Evolutionary conservation across 2,888 invertebrate genomes (phyloP).

Genomic region (Pseudococcus viburni): DNA sequence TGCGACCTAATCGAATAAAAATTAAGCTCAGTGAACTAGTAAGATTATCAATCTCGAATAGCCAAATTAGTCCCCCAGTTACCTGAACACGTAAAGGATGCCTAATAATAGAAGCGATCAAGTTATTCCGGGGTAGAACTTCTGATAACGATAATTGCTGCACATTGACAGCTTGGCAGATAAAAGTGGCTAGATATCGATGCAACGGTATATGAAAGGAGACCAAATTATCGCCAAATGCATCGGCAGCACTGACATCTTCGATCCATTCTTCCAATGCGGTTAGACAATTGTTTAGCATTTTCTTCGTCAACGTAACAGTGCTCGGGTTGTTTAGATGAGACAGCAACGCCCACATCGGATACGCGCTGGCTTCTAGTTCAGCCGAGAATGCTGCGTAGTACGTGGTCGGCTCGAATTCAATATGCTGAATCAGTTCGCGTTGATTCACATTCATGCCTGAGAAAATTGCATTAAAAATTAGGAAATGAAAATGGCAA

Average conservation of each 20-base stretch:
- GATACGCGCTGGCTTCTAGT: constrained; percentile 95
- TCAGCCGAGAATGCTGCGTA: constrained; percentile 98
- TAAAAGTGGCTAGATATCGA: constrained; percentile 90
- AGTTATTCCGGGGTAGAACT: constrained; percentile 82
- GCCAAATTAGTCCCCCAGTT: constrained; percentile 49
- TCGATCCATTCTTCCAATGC: constrained; percentile 91
- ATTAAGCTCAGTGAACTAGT: constrained; percentile 76
- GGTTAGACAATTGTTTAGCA: constrained; percentile 82
- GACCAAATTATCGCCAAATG: constrained; percentile 77
- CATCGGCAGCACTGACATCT: constrained; percentile 75
- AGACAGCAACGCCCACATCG: constrained; percentile 96
- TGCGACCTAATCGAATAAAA: constrained; percentile 76
- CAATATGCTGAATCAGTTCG: constrained; percentile 91
- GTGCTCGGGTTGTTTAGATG: constrained; percentile 84
- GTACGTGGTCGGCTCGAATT: constrained; percentile 97
- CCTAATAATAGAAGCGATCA: constrained; percentile 79
- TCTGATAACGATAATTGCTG: constrained; percentile 84
- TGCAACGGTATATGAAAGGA: constrained; percentile 98
- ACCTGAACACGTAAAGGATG: constrained; percentile 95
- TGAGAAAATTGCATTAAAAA: constrained; percentile 70
- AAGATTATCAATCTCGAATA: neutral
- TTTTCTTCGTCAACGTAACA: constrained; percentile 80
- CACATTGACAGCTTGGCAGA: constrained; percentile 86
- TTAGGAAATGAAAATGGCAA: neutral
- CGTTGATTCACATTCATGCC: constrained; percentile 98